Evolutionary conservation across 2,113 vertebrate genomes (phyloP), one percentile per base, ranked within the genome.

Genomic region (Monopterus albus): DNA sequence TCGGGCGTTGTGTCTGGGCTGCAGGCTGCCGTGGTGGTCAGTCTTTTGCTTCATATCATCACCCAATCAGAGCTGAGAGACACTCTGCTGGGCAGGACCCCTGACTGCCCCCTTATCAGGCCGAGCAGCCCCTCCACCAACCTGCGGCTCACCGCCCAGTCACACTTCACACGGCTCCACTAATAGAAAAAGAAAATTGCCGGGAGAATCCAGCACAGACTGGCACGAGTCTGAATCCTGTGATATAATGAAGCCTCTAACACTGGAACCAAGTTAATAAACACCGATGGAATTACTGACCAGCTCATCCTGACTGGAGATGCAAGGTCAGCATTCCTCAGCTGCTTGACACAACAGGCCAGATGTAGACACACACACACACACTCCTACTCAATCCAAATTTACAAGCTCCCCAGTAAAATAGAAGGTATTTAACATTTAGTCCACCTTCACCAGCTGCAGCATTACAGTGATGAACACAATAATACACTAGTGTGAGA

Each of bases 101-200:
- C 65, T 46, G 35, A 15, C 56, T 2, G 25, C 6, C 14, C 35
- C 31, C 65, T 88, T 84, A 88, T 88, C 86, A 45, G 83, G 38
- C 46, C 20, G 0, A 74, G 60, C 82, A 85, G 79, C 68, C 12
- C 74, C 40, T 66, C 70, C 73, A 3, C 39, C 59, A 6, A 39
- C 58, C 64, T 23, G 47, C 26, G 0, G 35, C 65, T 77, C 51
- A 14, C 58, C 28, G 25, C 7, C 64, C 75, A 82, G 80, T 81
- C 82, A 49, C 42, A 66, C 76, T 79, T 87, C 82, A 83, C 67
- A 83, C 36, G 20, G 45, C n/a, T 51, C 15, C 11, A 29, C 66
- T 87, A 72, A 84, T 78, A 80, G 82, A 61, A 81, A 87, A 85
- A 80, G 79, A 84, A 84, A 85, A 82, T 74, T 67, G 61, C 55